These are phyloP conservation scores for Sarcophaga peregrina DNA, from an alignment of 1,140 invertebrate species.

Conservation along the genomic window DNA sequence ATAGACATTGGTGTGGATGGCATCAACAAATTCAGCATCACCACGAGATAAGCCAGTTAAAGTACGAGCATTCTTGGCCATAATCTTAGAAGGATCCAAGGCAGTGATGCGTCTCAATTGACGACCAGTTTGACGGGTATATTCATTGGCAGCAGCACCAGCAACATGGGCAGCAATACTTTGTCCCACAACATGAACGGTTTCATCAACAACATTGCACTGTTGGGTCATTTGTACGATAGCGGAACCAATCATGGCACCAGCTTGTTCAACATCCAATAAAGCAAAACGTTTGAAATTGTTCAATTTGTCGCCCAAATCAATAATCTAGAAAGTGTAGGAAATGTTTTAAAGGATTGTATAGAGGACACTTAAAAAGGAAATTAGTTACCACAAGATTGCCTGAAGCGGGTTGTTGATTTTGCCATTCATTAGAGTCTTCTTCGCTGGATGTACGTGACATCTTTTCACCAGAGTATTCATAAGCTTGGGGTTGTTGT, in stretches of 20 bases:
- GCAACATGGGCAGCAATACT: slow-evolving; percentile 68
- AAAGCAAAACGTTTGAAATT: slow-evolving; percentile 59
- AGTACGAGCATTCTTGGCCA: slow-evolving; percentile 69
- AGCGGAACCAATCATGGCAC: slow-evolving; percentile 59
- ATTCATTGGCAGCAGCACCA: slow-evolving; percentile 71
- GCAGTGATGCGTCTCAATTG: slow-evolving; percentile 73
- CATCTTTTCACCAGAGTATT: slow-evolving; percentile 30
- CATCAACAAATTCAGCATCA: slow-evolving; percentile 75
- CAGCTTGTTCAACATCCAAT: slow-evolving; percentile 57
- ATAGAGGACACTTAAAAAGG: not conserved
- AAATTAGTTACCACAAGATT: slow-evolving; percentile 42
- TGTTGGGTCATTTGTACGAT: slow-evolving; percentile 56
- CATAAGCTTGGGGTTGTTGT: slow-evolving; percentile 45
- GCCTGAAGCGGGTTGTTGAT: slow-evolving; percentile 1
- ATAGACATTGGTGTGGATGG: slow-evolving; percentile 80
- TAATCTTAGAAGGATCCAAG: slow-evolving; percentile 78
- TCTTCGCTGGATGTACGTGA: slow-evolving; percentile 56
- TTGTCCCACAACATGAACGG: slow-evolving; percentile 62
- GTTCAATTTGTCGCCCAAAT: slow-evolving; percentile 57
- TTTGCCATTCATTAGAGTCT: slow-evolving; percentile 38
- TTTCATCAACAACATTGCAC: slow-evolving; percentile 57
- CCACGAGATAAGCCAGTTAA: slow-evolving; percentile 68
- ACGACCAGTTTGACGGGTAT: slow-evolving; percentile 69
- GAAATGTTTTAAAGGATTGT: not conserved
- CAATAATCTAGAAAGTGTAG: slow-evolving; percentile 50